phyloP scores from a whole-genome alignment of 2,888 invertebrate species.

The Caradrina kadenii region DNA sequence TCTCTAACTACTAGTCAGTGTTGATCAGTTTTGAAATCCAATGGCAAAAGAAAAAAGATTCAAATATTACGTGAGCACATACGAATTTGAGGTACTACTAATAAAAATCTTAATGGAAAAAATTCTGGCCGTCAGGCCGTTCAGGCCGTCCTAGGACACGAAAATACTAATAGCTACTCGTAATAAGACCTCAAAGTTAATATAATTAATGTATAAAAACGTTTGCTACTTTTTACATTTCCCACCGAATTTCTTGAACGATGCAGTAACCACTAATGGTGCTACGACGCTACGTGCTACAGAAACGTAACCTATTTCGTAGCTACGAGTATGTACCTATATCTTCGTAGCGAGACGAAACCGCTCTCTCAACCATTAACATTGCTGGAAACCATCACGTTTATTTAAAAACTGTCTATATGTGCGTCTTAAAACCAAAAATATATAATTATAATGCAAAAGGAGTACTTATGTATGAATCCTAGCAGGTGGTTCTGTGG shows the following conservation, averaged over 20 bases:
- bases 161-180: too few species aligned
- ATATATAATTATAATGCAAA: too few species aligned
- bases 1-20: too few species aligned
- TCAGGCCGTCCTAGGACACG: background rate
- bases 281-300: constrained; percentile 41
- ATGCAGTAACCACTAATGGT: constrained; percentile 21
- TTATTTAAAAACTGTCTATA: constrained; percentile 7
- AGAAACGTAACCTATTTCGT: constrained; percentile 23
- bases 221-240: constrained; percentile 4
- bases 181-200: background rate
- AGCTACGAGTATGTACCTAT: background rate
- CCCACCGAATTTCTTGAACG: constrained; percentile 1
- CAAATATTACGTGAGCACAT: too few species aligned
- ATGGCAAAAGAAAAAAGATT: too few species aligned
- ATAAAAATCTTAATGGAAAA: background rate
- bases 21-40: too few species aligned
- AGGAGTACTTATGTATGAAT: too few species aligned
- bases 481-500: too few species aligned
- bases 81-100: background rate
- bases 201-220: background rate
- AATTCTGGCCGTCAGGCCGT: background rate
- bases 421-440: background rate
- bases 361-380: background rate
- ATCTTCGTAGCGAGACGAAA: constrained; percentile 23
- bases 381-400: constrained; percentile 7